Evolutionary conservation across 2,888 invertebrate genomes (phyloP).

Genomic region (Scaptomyza tumidula): DNA sequence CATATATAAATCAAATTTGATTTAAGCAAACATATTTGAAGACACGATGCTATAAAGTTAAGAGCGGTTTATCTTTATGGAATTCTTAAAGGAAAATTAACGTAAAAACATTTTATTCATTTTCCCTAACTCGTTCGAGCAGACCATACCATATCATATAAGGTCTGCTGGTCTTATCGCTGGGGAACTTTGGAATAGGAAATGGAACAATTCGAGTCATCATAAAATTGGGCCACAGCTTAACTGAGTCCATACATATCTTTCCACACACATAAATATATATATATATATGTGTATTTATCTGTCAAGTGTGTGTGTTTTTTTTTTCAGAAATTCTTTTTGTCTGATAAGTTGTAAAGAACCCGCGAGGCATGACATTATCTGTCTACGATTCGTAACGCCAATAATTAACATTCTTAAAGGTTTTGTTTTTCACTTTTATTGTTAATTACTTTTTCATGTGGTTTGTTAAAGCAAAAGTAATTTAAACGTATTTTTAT

Average conservation of each 20-base stretch:
- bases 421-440: slow-evolving; percentile 14
- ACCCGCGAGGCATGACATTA: slow-evolving; percentile 23
- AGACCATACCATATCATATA: background rate
- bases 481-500: slow-evolving; percentile 7
- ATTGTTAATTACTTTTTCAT: slow-evolving; percentile 33
- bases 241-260: slow-evolving; percentile 3
- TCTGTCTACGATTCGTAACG: slow-evolving; percentile 24
- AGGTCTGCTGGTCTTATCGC: slow-evolving; percentile 29
- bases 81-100: background rate
- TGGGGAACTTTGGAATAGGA: slow-evolving; percentile 54
- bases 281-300: slow-evolving; percentile 2
- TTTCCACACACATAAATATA: background rate
- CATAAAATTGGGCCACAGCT: slow-evolving; percentile 39
- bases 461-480: slow-evolving; percentile 34
- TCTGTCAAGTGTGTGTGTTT: slow-evolving; percentile 12
- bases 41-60: background rate
- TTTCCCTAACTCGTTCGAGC: background rate
- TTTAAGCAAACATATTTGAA: background rate
- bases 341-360: slow-evolving; percentile 48
- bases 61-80: background rate
- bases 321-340: slow-evolving; percentile 27
- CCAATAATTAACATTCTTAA: slow-evolving; percentile 28
- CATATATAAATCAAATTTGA: slow-evolving; percentile 11
- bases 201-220: slow-evolving; percentile 34
- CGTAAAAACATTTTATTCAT: background rate